phyloP scores from a whole-genome alignment of 2,888 invertebrate species.

The Emmelina monodactyla region DNA sequence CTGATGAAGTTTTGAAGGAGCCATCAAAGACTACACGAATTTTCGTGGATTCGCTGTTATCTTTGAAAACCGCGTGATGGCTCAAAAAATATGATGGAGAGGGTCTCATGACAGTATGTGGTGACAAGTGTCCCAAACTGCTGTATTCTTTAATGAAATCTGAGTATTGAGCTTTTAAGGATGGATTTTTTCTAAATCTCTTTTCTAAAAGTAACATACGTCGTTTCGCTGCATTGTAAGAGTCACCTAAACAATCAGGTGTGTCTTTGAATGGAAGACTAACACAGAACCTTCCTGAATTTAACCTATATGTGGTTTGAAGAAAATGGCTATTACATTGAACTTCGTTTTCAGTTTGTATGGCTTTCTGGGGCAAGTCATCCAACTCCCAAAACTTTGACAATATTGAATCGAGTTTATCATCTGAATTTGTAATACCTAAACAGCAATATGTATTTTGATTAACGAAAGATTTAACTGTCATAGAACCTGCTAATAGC shows the following conservation, averaged over 20 bases:
- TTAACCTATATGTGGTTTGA: constrained; percentile 4
- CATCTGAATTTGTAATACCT: not conserved
- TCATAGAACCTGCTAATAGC: constrained; percentile 8
- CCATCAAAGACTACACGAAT: constrained; percentile 7
- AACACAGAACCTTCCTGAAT: constrained; percentile 7
- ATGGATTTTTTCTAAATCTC: constrained; percentile 4
- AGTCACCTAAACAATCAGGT: constrained; percentile 11
- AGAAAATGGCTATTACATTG: constrained; percentile 7
- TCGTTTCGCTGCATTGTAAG: constrained; percentile 10
- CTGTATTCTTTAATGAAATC: constrained; percentile 13
- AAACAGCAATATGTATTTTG: constrained; percentile 2
- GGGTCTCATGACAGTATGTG: not conserved
- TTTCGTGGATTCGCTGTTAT: constrained; percentile 2
- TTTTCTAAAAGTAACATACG: constrained; percentile 12
- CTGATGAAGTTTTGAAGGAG: constrained; percentile 3
- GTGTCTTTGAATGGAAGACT: constrained; percentile 6
- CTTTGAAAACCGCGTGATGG: constrained; percentile 5
- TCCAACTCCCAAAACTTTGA: constrained; percentile 6
- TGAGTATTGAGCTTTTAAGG: constrained; percentile 8
- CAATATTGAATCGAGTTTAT: not conserved
- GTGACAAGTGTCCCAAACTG: constrained; percentile 9
- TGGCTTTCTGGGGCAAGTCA: constrained; percentile 1
- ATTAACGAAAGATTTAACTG: not conserved
- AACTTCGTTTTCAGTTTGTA: not conserved
- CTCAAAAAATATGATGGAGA: constrained; percentile 2